Evolutionary conservation across 2,113 vertebrate species (phyloP).

Genomic region (Pangasianodon hypophthalmus): DNA sequence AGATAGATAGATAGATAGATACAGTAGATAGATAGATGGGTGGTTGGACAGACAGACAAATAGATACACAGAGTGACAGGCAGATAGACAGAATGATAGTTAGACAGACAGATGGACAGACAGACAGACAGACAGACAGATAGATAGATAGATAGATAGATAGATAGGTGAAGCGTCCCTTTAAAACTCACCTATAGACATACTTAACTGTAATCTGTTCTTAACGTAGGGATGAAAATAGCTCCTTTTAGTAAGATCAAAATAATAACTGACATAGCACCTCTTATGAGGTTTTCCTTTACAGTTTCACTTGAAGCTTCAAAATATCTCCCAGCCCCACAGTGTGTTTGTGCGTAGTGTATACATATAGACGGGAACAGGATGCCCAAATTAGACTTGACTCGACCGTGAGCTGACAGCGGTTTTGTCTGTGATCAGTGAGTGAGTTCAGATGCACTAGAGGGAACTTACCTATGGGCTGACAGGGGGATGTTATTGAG

Average conservation of each 20-base stretch:
- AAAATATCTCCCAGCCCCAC: conserved; percentile 7
- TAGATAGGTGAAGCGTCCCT: neutral
- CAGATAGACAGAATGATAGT: neutral
- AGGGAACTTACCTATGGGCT: conserved; percentile 43
- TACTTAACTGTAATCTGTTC: neutral
- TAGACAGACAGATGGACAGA: neutral
- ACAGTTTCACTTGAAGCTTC: conserved; percentile 6
- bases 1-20: neutral
- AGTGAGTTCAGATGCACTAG: conserved; percentile 43
- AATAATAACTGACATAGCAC: neutral
- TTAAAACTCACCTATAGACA: neutral
- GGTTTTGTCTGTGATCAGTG: conserved; percentile 51
- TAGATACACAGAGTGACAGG: neutral
- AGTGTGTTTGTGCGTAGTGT: neutral
- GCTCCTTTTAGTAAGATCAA: neutral
- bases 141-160: conserved; percentile 1
- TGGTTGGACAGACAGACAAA: neutral
- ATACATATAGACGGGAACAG: neutral
- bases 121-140: neutral
- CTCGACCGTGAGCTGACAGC: conserved; percentile 44
- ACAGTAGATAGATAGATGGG: neutral
- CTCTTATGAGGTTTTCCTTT: neutral
- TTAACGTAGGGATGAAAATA: neutral
- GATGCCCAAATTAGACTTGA: conserved; percentile 45
- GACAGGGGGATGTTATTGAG: conserved; percentile 49